A percentile compares a stretch with the other conserved stretches of the same genome.
phyloP scores from a whole-genome alignment of 2,797 vertebrate species.

The Hemitrygon akajei region DNA sequence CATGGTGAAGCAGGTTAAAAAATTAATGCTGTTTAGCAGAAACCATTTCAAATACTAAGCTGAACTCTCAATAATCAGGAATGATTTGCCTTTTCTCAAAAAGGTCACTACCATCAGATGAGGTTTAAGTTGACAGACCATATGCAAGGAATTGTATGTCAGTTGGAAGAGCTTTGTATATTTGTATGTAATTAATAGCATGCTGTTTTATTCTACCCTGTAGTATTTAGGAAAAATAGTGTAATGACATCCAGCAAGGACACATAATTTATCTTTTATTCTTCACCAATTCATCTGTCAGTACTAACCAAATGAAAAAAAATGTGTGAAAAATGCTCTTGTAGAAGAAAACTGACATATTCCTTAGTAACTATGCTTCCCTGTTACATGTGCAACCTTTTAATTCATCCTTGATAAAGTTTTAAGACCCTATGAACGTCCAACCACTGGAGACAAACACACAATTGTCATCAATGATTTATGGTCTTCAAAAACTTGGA shows the following conservation, averaged over 20 bases:
- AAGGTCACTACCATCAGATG: background rate
- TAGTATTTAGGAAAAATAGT: conserved; percentile 11
- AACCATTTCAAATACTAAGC: background rate
- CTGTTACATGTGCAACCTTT: background rate
- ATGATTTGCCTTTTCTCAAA: background rate
- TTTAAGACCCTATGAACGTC: background rate
- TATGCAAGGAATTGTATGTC: background rate
- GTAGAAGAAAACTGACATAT: background rate
- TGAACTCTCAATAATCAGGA: background rate
- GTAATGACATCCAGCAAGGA: background rate
- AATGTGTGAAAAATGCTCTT: conserved; percentile 3
- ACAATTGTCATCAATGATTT: conserved; percentile 3
- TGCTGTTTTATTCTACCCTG: background rate
- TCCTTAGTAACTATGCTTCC: background rate
- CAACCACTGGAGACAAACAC: background rate
- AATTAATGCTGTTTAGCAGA: background rate
- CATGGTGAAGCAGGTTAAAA: background rate
- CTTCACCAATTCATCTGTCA: background rate
- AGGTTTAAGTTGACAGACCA: background rate
- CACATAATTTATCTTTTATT: background rate
- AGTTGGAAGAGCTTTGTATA: background rate
- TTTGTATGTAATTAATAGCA: conserved; percentile 24
- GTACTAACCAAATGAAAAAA: conserved; percentile 1
- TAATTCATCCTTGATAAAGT: background rate
- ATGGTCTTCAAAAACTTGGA: background rate